A percentile compares a stretch with the other conserved stretches of the same genome.
Conservation (phyloP, 2,113 vertebrate species). For the Neofelis nebulosa region DNA sequence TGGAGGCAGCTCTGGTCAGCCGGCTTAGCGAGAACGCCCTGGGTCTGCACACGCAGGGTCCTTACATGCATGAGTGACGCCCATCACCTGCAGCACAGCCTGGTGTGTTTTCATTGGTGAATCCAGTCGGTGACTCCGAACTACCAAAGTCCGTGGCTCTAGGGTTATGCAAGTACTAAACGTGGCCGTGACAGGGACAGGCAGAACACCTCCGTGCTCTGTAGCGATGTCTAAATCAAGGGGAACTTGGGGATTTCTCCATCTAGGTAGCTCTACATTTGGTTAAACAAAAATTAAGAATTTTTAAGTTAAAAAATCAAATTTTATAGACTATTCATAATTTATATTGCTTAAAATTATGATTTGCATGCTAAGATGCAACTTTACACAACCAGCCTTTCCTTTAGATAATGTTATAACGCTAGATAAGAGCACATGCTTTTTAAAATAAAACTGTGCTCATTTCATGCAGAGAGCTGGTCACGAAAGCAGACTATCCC, state of each 20-base stretch:
- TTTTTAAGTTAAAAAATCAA: slow-evolving; percentile 64
- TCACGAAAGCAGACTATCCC: slow-evolving; percentile 63
- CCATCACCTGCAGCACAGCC: rapidly evolving
- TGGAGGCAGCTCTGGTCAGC: neutral
- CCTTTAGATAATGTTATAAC: slow-evolving; percentile 63
- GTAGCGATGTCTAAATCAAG: rapidly evolving
- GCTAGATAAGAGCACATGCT: slow-evolving; percentile 53
- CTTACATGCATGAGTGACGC: rapidly evolving
- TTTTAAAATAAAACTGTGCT: slow-evolving; percentile 66
- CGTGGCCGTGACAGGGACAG: neutral
- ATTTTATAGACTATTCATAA: slow-evolving; percentile 51
- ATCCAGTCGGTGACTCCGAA: neutral
- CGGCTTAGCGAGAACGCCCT: neutral
- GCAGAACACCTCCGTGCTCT: neutral
- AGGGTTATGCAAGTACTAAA: neutral
- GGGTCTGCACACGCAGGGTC: rapidly evolving
- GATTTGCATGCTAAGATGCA: slow-evolving; percentile 54
- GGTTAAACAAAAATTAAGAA: slow-evolving; percentile 36
- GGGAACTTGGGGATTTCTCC: neutral
- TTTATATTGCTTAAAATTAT: slow-evolving; percentile 66
- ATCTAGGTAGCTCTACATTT: neutral
- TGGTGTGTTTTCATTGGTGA: too few species aligned
- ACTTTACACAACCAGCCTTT: neutral
- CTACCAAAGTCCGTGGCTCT: neutral
- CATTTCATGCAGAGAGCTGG: slow-evolving; percentile 68